Evolutionary conservation across 2,888 invertebrate genomes (phyloP), one percentile per base, ranked within the genome.

Genomic region (Lasius platythorax): DNA sequence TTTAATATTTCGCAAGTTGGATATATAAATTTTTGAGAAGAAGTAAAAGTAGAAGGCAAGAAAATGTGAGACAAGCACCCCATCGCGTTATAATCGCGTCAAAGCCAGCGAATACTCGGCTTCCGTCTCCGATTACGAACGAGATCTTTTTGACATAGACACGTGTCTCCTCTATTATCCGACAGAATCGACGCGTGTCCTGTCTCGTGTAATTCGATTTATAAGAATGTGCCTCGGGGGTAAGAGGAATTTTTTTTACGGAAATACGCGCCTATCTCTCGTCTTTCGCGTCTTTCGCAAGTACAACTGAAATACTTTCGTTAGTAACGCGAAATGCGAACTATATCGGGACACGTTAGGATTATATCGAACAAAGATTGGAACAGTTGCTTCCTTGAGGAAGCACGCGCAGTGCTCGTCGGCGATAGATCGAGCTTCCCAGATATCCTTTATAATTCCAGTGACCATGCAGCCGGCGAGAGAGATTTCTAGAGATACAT

Each of bases 401-500:
- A 90, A 83, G 85, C 87, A 90, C 91, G 90, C 91, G 90, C 91
- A 92, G 93, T 23, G 92, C 92, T 91, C 87, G 83, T 85, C 66
- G 85, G 90, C 91, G 90, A 93, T 92, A 93, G 94, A 94, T 94
- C 89, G 92, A 87, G 89, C 88, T 86, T 85, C 70, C 87, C 87
- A 88, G 94, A 94, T 90, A 90, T 56, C 90, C 90, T 94, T 89
- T 90, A 90, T 87, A 90, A 90, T 84, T 84, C 89, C 90, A 90
- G 91, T 93, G 94, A 93, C 94, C 93, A 90, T 90, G 92, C 92
- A 91, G 90, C 90, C 92, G 91, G 92, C 91, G 88, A 73, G 88
- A 94, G 93, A 79, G 72, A 93, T 94, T 92, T 89, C 64, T 87
- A 91, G 95, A 95, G 95, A 95, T 95, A 95, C 95, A 95, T 95